phyloP scores from a whole-genome alignment of 2,797 vertebrate species.

The Adelosebastes latens region DNA sequence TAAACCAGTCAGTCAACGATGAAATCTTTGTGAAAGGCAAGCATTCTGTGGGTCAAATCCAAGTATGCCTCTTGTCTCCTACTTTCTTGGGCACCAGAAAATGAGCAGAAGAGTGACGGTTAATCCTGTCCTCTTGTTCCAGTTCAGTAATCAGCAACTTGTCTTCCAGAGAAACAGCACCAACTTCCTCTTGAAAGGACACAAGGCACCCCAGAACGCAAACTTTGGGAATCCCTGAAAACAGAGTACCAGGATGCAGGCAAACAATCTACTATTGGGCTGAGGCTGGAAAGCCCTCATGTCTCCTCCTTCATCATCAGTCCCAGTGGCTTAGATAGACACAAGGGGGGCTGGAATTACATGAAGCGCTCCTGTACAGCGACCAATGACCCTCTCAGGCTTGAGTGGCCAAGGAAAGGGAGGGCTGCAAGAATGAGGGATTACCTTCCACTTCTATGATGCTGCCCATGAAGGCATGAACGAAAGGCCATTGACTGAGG shows the following conservation, averaged over 20 bases:
- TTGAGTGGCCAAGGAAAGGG: constrained; percentile 14
- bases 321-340: constrained; percentile 32
- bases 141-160: background rate
- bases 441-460: constrained; percentile 21
- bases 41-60: constrained; percentile 8
- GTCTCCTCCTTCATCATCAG: constrained; percentile 10
- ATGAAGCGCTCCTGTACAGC: constrained; percentile 28
- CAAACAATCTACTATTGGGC: background rate
- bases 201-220: background rate
- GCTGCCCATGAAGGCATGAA: constrained; percentile 10
- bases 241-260: background rate
- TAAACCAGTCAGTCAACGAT: background rate
- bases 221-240: background rate
- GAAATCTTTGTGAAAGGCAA: background rate
- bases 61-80: background rate
- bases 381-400: constrained; percentile 34
- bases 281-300: constrained; percentile 1
- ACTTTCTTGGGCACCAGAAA: background rate
- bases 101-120: background rate
- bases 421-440: constrained; percentile 8
- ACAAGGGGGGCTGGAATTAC: constrained; percentile 28
- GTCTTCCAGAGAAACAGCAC: background rate
- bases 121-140: background rate
- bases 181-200: background rate
- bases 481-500: background rate